A percentile compares a stretch with the other conserved stretches of the same genome.
These are phyloP conservation scores for Nymphicus hollandicus DNA, from an alignment of 2,113 vertebrate species.

Conservation along the genomic window DNA sequence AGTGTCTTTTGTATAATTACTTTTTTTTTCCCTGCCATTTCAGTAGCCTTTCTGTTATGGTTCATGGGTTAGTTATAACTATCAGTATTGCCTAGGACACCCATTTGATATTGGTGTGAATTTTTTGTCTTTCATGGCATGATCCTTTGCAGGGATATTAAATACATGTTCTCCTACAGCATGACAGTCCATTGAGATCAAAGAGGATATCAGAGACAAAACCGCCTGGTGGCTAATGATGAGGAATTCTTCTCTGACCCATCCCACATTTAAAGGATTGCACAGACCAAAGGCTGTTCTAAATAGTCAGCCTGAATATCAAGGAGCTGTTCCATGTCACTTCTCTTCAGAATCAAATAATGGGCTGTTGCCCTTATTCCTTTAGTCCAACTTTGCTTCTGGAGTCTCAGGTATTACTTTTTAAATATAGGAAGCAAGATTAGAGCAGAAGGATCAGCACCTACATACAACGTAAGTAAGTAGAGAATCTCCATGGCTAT, in stretches of 20 bases:
- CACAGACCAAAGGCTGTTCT: neutral
- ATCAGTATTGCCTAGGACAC: neutral
- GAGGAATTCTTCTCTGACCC: neutral
- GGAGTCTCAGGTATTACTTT: neutral
- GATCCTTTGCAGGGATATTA: neutral
- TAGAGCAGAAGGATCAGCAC: rapidly evolving
- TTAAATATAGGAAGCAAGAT: neutral
- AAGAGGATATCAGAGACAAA: neutral
- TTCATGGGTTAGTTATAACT: neutral
- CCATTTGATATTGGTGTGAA: neutral
- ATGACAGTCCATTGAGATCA: rapidly evolving
- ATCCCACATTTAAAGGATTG: neutral
- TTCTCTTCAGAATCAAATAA: neutral
- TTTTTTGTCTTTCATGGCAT: neutral
- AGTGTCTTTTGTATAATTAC: neutral
- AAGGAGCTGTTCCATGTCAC: neutral
- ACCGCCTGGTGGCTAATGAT: neutral
- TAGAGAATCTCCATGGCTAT: neutral
- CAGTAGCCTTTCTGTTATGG: neutral
- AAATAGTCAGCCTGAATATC: neutral
- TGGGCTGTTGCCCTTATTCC: neutral
- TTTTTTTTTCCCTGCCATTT: neutral
- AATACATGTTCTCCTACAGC: neutral
- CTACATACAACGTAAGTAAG: neutral
- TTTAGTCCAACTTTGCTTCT: neutral